Conservation (phyloP, 2,113 vertebrate genomes). For the Phoenicopterus ruber region DNA sequence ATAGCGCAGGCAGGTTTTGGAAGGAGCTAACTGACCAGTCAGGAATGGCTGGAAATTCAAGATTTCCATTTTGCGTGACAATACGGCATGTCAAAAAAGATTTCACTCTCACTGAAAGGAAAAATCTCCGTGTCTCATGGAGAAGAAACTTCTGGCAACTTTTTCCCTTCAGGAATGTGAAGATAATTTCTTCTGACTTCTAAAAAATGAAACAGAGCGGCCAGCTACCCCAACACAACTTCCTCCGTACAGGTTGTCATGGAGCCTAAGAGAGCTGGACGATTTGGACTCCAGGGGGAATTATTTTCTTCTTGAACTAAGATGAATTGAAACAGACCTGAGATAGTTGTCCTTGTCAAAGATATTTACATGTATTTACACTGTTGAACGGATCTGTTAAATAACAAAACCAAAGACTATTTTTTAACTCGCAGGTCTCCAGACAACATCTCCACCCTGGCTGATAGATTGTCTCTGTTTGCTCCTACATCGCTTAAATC, state of each 20-base stretch:
- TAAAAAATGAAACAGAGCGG: conserved; percentile 48
- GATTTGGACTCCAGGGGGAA: background rate
- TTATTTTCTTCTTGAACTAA: conserved; percentile 7
- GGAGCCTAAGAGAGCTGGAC: background rate
- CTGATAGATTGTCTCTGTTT: background rate
- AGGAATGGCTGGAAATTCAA: conserved; percentile 11
- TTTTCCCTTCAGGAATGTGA: conserved; percentile 40
- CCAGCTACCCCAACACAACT: conserved; percentile 37
- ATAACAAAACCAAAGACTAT: background rate
- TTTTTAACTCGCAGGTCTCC: background rate
- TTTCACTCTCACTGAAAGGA: conserved; percentile 12
- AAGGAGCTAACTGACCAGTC: background rate
- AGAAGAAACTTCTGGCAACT: conserved; percentile 44
- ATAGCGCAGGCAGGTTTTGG: background rate
- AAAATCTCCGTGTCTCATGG: conserved; percentile 15
- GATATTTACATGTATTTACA: conserved; percentile 16
- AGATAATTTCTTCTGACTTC: conserved; percentile 60
- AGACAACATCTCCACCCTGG: background rate
- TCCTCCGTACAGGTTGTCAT: conserved; percentile 39
- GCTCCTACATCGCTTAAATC: background rate
- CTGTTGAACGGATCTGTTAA: background rate
- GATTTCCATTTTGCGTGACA: conserved; percentile 30
- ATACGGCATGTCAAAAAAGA: background rate
- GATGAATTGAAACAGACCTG: conserved; percentile 29
- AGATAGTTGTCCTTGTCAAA: conserved; percentile 41